Conservation (phyloP, 2,113 vertebrate species). For the Antennarius striatus region DNA sequence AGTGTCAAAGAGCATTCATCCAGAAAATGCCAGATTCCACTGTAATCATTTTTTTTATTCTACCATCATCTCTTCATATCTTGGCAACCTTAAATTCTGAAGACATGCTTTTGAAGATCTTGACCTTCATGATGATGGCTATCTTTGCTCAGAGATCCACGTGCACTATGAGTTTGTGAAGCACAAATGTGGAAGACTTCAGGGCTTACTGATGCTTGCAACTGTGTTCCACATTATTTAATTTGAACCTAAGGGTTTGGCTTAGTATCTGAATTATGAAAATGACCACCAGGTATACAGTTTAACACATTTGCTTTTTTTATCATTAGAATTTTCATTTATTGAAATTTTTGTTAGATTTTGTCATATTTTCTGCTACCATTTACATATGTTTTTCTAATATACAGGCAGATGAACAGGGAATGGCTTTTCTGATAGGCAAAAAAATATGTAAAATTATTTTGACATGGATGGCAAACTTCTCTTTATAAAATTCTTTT, state of each 20-base stretch:
- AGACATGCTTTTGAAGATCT: constrained; percentile 54
- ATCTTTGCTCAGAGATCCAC: constrained; percentile 53
- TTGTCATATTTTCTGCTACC: no score
- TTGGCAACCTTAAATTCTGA: constrained; percentile 45
- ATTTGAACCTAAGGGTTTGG: constrained; percentile 17
- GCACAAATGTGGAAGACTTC: constrained; percentile 39
- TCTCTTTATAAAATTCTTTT: constrained; percentile 18
- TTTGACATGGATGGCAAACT: constrained; percentile 11
- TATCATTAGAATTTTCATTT: no score
- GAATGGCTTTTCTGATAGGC: no score
- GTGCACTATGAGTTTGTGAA: constrained; percentile 39
- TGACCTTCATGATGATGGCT: constrained; percentile 71
- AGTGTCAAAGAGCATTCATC: constrained; percentile 73
- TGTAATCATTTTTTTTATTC: constrained; percentile 72
- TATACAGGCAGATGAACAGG: no score
- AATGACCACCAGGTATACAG: not conserved
- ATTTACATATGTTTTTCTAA: no score
- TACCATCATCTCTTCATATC: constrained; percentile 60
- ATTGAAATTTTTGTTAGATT: no score
- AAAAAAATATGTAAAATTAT: constrained; percentile 4
- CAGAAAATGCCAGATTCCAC: constrained; percentile 75
- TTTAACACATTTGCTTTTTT: not conserved
- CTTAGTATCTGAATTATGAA: constrained; percentile 22
- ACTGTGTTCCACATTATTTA: constrained; percentile 15
- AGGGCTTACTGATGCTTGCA: constrained; percentile 25